phyloP scores from a whole-genome alignment of 2,113 vertebrate species.

The Sinocyclocheilus maitianheensis region DNA sequence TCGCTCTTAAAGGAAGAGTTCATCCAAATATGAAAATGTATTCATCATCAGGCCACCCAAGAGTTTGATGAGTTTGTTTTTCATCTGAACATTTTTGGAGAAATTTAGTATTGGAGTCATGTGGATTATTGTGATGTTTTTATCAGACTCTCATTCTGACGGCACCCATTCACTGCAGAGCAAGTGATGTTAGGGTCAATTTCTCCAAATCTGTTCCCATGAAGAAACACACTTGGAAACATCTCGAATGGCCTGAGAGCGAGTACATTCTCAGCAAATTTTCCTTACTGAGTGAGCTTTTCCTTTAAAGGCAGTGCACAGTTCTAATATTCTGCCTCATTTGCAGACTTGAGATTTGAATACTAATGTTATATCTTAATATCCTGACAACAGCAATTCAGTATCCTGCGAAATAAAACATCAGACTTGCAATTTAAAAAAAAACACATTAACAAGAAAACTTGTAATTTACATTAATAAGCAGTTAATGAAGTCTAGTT shows the following conservation, averaged over 20 bases:
- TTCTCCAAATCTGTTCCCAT: background rate
- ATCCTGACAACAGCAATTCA: background rate
- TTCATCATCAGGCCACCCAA: background rate
- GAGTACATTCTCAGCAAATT: background rate
- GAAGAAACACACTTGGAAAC: background rate
- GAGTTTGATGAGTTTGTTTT: too few species aligned
- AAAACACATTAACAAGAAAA: background rate
- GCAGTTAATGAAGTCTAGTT: background rate
- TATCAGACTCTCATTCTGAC: background rate
- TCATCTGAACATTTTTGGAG: background rate
- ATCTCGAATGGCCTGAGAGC: background rate
- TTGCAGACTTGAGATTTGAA: background rate
- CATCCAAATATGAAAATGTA: background rate
- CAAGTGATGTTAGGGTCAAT: background rate
- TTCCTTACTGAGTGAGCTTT: background rate
- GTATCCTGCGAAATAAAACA: background rate
- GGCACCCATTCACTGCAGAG: background rate
- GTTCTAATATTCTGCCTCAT: slow-evolving; percentile 1
- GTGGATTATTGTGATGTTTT: background rate
- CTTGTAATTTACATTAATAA: background rate
- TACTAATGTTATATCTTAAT: background rate
- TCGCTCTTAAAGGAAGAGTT: background rate
- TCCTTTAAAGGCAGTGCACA: background rate
- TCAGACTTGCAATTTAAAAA: background rate
- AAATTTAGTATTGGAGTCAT: background rate